Conservation (phyloP, 1,140 invertebrate genomes). For the Drosophila equinoxialis region DNA sequence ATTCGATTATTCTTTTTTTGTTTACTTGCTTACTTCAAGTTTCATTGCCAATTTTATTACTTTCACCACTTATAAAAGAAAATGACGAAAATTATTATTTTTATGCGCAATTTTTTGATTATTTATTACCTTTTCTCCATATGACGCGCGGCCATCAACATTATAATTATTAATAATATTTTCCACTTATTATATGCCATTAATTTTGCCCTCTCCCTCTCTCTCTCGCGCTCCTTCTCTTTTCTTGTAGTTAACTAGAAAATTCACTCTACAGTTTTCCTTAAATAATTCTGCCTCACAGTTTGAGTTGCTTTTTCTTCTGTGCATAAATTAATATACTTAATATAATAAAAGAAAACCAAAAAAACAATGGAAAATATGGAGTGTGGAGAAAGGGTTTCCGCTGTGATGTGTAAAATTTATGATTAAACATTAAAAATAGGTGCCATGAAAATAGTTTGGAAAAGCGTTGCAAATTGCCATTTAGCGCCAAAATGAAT, state of each 20-base stretch:
- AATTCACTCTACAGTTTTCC: constrained; percentile 45
- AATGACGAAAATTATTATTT: constrained; percentile 21
- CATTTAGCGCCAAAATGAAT: background rate
- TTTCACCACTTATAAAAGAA: constrained; percentile 28
- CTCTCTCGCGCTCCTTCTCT: background rate
- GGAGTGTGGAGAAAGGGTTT: constrained; percentile 22
- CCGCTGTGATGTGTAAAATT: constrained; percentile 20
- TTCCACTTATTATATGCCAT: constrained; percentile 41
- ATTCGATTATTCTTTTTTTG: background rate
- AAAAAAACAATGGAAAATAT: constrained; percentile 12
- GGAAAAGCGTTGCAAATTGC: constrained; percentile 16
- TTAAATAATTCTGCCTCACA: constrained; percentile 53
- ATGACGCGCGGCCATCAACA: constrained; percentile 27
- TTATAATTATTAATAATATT: constrained; percentile 41
- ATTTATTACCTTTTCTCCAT: constrained; percentile 31
- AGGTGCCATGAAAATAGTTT: constrained; percentile 21
- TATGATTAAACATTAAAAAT: constrained; percentile 42
- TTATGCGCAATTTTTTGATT: constrained; percentile 23
- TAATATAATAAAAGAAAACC: background rate
- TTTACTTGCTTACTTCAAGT: background rate
- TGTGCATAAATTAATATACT: constrained; percentile 65
- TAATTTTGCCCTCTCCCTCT: constrained; percentile 35
- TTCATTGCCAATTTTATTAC: background rate
- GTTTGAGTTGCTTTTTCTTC: constrained; percentile 61
- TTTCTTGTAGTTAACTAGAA: constrained; percentile 41